Evolutionary conservation across 2,113 vertebrate species (phyloP).

Genomic region (Cacatua alba): DNA sequence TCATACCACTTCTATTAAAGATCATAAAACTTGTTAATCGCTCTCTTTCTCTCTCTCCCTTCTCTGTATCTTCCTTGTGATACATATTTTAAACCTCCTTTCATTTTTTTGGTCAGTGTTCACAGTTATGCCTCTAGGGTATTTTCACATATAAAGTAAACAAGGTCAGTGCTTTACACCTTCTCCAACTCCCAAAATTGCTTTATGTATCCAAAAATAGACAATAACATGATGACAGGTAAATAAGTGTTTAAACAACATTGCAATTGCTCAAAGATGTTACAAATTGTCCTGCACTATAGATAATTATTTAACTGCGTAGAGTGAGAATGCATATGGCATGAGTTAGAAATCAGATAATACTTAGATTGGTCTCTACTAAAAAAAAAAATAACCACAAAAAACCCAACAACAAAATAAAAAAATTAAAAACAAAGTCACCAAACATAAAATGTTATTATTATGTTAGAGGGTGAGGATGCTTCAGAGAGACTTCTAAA

Average conservation of each 20-base stretch:
- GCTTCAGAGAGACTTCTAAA: not conserved
- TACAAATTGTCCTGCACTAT: not conserved
- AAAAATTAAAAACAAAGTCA: not conserved
- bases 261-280: not conserved
- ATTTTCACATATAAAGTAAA: not conserved
- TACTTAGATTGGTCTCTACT: not conserved
- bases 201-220: not conserved
- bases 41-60: not conserved
- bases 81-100: not conserved
- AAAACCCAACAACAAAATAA: accelerated
- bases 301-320: not conserved
- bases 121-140: not conserved
- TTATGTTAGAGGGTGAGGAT: not conserved
- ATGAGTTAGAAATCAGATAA: not conserved
- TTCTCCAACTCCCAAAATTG: not conserved
- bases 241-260: not conserved
- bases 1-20: not conserved
- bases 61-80: not conserved
- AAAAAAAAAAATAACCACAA: not conserved
- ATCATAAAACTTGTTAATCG: not conserved
- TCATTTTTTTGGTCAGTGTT: not conserved
- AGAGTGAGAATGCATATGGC: not conserved
- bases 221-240: not conserved
- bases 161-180: not conserved
- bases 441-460: not conserved